Evolutionary conservation across 1,140 invertebrate species (phyloP).

Genomic region (Nixonia krombeini): DNA sequence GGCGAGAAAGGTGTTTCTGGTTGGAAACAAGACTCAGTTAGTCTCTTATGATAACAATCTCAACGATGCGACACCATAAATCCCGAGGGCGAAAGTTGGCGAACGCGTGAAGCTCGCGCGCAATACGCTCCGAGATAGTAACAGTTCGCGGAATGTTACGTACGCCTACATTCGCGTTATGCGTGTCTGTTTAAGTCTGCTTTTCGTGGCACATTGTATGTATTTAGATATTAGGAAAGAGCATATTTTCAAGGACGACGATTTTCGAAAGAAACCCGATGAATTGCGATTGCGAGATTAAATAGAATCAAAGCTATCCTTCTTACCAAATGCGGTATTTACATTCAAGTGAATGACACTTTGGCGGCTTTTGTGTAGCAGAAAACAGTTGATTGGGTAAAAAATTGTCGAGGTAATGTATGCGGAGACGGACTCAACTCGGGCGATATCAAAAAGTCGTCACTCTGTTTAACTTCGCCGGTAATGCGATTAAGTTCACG

Average conservation of each 20-base stretch:
- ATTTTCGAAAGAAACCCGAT: no score
- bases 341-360: no score
- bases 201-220: no score
- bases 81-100: slow-evolving; percentile 35
- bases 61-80: slow-evolving; percentile 39
- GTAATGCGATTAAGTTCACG: slow-evolving; percentile 60
- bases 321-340: no score
- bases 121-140: slow-evolving; percentile 34
- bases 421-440: slow-evolving; percentile 28
- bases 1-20: slow-evolving; percentile 20
- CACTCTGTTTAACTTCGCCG: slow-evolving; percentile 59
- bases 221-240: no score
- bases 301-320: no score
- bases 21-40: slow-evolving; percentile 33
- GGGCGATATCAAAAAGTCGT: slow-evolving; percentile 44
- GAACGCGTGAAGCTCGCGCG: slow-evolving; percentile 29
- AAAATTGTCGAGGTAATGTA: slow-evolving; percentile 40
- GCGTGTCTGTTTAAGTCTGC: no score
- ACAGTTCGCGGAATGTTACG: slow-evolving; percentile 22
- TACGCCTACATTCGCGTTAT: slow-evolving; percentile 26
- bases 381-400: slow-evolving; percentile 26
- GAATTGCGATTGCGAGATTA: no score
- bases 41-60: slow-evolving; percentile 41
- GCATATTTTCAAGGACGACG: no score
- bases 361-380: no score